These are phyloP conservation scores for Nephila pilipes DNA, from an alignment of 1,140 invertebrate genomes.

Conservation along the genomic window DNA sequence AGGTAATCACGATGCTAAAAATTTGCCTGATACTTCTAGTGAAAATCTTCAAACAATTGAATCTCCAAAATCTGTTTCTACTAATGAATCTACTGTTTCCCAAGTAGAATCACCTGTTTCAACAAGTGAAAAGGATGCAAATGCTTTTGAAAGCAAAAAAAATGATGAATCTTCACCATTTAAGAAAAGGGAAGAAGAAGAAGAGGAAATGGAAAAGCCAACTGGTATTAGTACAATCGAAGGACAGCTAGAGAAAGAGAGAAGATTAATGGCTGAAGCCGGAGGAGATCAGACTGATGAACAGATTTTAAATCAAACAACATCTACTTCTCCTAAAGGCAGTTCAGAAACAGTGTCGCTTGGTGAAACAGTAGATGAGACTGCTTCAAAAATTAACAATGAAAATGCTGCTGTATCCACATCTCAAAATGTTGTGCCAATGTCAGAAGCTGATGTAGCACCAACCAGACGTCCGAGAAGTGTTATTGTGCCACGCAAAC, in stretches of 20 bases:
- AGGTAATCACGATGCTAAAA: neutral
- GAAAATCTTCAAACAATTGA: neutral
- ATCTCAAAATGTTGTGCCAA: neutral
- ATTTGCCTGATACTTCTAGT: neutral
- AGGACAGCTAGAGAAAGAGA: constrained; percentile 68
- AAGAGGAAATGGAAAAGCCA: constrained; percentile 59
- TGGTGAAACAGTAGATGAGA: constrained; percentile 66
- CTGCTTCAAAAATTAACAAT: constrained; percentile 54
- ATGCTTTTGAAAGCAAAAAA: neutral
- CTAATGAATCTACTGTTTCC: neutral
- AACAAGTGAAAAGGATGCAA: neutral
- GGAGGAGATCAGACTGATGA: constrained; percentile 38
- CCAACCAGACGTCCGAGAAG: constrained; percentile 62
- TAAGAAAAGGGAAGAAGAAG: constrained; percentile 60
- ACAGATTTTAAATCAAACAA: constrained; percentile 28
- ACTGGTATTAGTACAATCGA: constrained; percentile 71
- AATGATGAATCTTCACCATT: constrained; percentile 29
- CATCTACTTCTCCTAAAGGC: constrained; percentile 37
- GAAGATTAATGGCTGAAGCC: constrained; percentile 54
- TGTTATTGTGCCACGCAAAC: constrained; percentile 70
- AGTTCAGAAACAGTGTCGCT: constrained; percentile 47
- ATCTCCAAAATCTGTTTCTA: neutral
- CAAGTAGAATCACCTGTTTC: constrained; percentile 40
- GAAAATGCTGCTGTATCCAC: neutral
- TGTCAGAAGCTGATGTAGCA: constrained; percentile 47